A percentile compares a stretch with the other conserved stretches of the same genome.
phyloP scores from a whole-genome alignment of 2,888 invertebrate species.

The Lepidonotus clava region DNA sequence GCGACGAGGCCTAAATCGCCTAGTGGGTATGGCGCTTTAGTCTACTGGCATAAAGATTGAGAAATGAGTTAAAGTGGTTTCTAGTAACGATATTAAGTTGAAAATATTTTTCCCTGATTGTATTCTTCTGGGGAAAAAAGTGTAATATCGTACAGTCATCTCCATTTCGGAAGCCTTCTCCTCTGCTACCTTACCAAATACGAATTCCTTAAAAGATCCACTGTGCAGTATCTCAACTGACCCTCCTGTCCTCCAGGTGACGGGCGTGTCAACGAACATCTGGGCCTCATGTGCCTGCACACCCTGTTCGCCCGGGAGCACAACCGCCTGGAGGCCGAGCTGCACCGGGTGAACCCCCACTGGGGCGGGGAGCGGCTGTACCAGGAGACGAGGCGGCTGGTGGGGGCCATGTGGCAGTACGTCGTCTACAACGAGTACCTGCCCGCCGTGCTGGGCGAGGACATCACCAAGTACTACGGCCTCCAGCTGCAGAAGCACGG shows the following conservation, averaged over 20 bases:
- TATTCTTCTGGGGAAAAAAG: no score
- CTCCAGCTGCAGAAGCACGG: conserved; percentile 8
- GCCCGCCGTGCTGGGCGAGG: conserved; percentile 45
- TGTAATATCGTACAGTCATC: no score
- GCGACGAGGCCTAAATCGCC: no score
- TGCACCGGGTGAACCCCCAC: conserved; percentile 85
- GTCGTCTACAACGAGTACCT: conserved; percentile 61
- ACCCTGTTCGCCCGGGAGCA: conserved; percentile 92
- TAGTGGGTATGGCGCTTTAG: no score
- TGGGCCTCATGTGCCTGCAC: conserved; percentile 92
- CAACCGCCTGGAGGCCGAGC: conserved; percentile 86
- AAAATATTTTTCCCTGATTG: no score
- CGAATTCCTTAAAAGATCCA: neutral
- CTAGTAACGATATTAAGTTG: no score
- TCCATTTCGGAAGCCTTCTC: neutral
- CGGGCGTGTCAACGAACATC: conserved; percentile 91
- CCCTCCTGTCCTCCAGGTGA: conserved; percentile 84
- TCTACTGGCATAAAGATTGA: no score
- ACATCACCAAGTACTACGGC: neutral
- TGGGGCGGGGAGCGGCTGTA: conserved; percentile 88
- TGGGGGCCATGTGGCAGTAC: conserved; percentile 63
- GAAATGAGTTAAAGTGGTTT: no score
- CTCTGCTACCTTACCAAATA: neutral
- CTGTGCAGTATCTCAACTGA: neutral
- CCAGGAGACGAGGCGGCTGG: conserved; percentile 55